Percentiles rank a stretch among this genome's conserved stretches.
These are phyloP conservation scores for Rhynchomys soricoides DNA, from an alignment of 2,113 vertebrate genomes.

Conservation along the genomic window DNA sequence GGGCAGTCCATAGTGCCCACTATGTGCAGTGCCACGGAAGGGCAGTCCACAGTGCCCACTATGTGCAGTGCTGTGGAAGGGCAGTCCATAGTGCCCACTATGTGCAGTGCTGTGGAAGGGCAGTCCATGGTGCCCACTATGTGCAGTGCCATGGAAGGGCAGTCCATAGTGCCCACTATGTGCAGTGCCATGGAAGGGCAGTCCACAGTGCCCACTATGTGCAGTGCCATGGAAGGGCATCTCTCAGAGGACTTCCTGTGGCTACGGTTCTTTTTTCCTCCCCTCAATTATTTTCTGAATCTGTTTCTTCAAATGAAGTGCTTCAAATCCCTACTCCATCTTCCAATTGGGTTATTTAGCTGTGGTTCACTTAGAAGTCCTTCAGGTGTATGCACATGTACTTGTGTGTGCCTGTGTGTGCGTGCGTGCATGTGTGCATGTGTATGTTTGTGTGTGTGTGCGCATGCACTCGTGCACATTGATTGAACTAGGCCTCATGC, in stretches of 20 bases:
- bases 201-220: neutral
- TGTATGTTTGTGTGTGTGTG: no score
- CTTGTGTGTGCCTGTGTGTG: neutral
- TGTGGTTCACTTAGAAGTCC: neutral
- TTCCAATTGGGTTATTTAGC: neutral
- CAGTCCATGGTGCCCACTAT: no score
- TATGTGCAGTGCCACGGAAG: neutral
- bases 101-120: no score
- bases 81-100: no score
- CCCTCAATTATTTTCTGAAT: neutral
- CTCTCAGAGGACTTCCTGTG: neutral
- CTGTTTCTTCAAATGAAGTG: neutral
- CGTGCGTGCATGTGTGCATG: neutral
- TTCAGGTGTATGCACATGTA: neutral
- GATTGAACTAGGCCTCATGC: neutral
- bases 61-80: neutral
- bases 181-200: rapidly evolving
- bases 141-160: no score
- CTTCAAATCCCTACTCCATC: neutral
- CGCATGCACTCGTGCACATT: no score
- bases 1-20: no score
- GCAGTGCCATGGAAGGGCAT: neutral
- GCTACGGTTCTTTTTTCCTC: no score
- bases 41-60: no score
- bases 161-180: no score